Evolutionary conservation across 2,888 invertebrate species (phyloP), one percentile per base, ranked within the genome.

Genomic region (Plagodis pulveraria): DNA sequence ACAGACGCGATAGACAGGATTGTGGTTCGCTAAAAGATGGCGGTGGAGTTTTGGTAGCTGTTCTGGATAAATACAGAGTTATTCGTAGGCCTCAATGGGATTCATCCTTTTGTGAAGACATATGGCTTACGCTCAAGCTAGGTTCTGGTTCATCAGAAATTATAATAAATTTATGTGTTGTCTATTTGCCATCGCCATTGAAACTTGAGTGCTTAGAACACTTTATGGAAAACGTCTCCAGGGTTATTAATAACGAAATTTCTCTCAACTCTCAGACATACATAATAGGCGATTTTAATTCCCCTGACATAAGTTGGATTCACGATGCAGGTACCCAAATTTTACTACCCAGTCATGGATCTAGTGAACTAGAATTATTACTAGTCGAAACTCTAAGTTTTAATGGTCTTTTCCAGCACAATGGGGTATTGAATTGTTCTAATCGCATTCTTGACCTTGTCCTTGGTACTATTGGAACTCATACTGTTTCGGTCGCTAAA

Each of bases 401-500:
- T 38, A 38, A 38, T 9, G 38, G 2, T 38, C 38, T 38, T 38
- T 6, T 8, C 6, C 5, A 38, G 9, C 38, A 38, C 5, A 38
- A 38, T 9, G 38, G 38, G 9, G 9, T 38, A 6, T 8, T 8
- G 9, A 38, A 38, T 6, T 42, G 6, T 6, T 10, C 8, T 1
- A 42, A 42, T n/a, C 41, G n/a, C n/a, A 42, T n/a, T n/a, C 41
- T 42, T 42, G 41, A 42, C n/a, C n/a, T 42, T 10, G 41, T 42
- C 6, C 41, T 42, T 42, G 6, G 41, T n/a, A 42, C 41, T n/a
- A 9, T 6, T 38, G 38, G 38, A 38, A 38, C 22, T 22, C 22
- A 22, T 22, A 22, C 22, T 22, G 22, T 22, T 22, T 22, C 22
- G 22, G 22, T 22, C 4, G 22, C 22, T 22, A 22, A 22, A 22